Evolutionary conservation across 2,113 vertebrate species (phyloP).

Genomic region (Narcine bancroftii): DNA sequence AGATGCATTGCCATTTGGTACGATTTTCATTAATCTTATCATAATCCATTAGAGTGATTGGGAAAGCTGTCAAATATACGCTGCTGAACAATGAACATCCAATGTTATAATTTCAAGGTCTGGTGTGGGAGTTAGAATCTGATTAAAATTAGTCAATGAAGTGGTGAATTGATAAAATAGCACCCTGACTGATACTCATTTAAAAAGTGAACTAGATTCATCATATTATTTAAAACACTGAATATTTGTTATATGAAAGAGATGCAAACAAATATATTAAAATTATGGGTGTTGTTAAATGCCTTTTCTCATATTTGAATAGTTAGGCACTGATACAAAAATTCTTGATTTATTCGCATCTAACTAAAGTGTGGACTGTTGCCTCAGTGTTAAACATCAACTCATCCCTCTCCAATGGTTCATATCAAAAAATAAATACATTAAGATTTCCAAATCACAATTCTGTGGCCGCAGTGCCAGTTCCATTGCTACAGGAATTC

Average conservation of each 20-base stretch:
- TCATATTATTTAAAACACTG: constrained; percentile 10
- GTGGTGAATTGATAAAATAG: not conserved
- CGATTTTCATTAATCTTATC: constrained; percentile 55
- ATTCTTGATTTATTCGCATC: not conserved
- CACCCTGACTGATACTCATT: not conserved
- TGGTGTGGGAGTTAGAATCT: constrained; percentile 7
- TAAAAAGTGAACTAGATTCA: not conserved
- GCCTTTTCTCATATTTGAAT: not conserved
- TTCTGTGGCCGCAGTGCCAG: not conserved
- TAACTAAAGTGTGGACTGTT: not conserved
- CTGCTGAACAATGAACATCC: constrained; percentile 35
- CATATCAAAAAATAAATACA: not conserved
- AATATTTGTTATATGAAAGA: not conserved
- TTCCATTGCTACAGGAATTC: not conserved
- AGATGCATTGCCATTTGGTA: constrained; percentile 57
- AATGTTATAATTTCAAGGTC: constrained; percentile 13
- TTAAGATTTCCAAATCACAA: not conserved
- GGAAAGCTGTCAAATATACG: constrained; percentile 31
- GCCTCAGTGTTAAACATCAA: not conserved
- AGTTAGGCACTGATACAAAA: not conserved
- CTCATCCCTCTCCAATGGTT: not conserved
- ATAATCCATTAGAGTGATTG: constrained; percentile 34
- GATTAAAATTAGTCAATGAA: constrained; percentile 16
- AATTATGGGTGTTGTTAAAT: not conserved
- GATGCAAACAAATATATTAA: not conserved